Conservation (phyloP, 2,797 vertebrate genomes). For the Protonibea diacanthus region DNA sequence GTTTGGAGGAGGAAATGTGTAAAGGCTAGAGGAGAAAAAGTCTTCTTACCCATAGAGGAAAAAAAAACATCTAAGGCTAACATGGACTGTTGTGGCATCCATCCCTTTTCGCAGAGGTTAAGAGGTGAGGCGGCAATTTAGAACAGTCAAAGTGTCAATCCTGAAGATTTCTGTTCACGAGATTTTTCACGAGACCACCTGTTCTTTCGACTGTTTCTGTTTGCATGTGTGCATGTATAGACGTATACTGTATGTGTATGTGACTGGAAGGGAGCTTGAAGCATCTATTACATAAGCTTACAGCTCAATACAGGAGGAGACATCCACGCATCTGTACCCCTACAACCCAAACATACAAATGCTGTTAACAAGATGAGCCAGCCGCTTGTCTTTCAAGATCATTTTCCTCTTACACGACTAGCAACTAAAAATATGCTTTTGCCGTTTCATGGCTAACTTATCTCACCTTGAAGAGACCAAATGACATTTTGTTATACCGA, state of each 20-base stretch:
- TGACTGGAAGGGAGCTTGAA: constrained; percentile 13
- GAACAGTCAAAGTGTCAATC: constrained; percentile 27
- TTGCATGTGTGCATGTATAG: background rate
- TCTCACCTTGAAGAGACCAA: constrained; percentile 4
- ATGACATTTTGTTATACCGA: constrained; percentile 5
- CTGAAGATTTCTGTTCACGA: constrained; percentile 18
- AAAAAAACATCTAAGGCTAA: constrained; percentile 11
- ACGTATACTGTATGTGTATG: background rate
- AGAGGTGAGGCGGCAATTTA: constrained; percentile 15
- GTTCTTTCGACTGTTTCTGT: background rate
- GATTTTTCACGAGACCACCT: background rate
- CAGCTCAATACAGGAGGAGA: constrained; percentile 53
- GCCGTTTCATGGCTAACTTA: background rate
- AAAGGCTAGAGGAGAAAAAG: background rate
- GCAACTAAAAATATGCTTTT: background rate
- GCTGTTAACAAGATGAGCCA: constrained; percentile 30
- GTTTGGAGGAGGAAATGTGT: background rate
- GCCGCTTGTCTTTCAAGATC: constrained; percentile 35
- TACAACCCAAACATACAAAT: constrained; percentile 39
- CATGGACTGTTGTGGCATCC: constrained; percentile 6
- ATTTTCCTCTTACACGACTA: constrained; percentile 23
- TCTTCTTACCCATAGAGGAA: constrained; percentile 1
- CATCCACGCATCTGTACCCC: constrained; percentile 35
- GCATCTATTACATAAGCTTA: constrained; percentile 47
- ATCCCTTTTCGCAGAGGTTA: constrained; percentile 20